These are phyloP conservation scores for Mobula birostris DNA, from an alignment of 2,113 vertebrate genomes.

Conservation along the genomic window DNA sequence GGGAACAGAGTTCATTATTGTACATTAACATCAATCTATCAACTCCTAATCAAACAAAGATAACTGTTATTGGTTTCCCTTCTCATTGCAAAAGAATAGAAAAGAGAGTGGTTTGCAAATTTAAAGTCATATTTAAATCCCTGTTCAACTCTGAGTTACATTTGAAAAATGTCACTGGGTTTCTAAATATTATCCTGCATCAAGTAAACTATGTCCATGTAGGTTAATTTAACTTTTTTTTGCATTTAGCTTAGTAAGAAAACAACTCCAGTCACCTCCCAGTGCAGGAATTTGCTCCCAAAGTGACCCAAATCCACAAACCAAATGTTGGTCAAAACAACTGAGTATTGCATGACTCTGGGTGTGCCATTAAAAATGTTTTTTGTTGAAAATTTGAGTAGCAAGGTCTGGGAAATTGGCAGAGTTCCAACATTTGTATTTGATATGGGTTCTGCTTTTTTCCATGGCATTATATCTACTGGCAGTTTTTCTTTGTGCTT, in stretches of 20 bases:
- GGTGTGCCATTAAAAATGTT: constrained; percentile 36
- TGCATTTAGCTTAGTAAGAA: constrained; percentile 15
- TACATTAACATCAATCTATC: background rate
- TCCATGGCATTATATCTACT: constrained; percentile 26
- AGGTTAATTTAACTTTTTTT: constrained; percentile 19
- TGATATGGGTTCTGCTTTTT: constrained; percentile 28
- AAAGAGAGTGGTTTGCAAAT: background rate
- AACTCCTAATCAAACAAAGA: background rate
- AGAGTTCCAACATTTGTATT: constrained; percentile 26
- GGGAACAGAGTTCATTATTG: background rate
- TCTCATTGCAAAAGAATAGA: background rate
- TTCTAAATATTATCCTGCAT: background rate
- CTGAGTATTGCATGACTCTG: constrained; percentile 30
- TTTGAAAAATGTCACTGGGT: background rate
- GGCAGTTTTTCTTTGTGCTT: constrained; percentile 18
- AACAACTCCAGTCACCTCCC: constrained; percentile 24
- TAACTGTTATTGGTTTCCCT: background rate
- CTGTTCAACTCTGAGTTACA: background rate
- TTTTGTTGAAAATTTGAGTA: constrained; percentile 32
- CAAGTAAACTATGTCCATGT: background rate
- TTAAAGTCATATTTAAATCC: background rate
- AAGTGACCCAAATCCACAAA: constrained; percentile 37
- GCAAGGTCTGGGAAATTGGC: constrained; percentile 36
- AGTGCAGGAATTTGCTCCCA: constrained; percentile 34
- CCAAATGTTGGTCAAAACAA: constrained; percentile 37